Evolutionary conservation across 2,888 invertebrate genomes (phyloP), one percentile per base, ranked within the genome.

Genomic region (Athripsodes cinereus): DNA sequence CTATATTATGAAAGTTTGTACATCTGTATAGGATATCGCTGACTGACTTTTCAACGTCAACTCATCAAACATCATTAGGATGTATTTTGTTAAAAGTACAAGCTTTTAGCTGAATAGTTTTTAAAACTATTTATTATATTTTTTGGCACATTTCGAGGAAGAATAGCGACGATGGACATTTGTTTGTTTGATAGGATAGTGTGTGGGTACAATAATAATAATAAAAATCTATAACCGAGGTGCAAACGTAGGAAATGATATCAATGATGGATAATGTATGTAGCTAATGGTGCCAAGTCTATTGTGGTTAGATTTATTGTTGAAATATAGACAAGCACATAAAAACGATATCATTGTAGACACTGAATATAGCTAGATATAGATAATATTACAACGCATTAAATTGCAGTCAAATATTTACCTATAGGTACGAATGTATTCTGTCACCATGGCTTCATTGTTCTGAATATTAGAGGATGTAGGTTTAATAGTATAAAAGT

Each of bases 31-130:
- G n/a, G 26, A 26, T 6, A 26, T 26, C 26, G 26, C 3, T 26
- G 26, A 58, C 54, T 61, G 56, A 58, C 61, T 55, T 58, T 58
- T 61, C 61, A 61, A 56, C 58, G 22, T 35, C 55, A 58, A 22
- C 61, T 55, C 49, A 55, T 55, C 52, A 40, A 21, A 52, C 55
- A 52, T 53, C 58, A 57, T 57, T 56, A 54, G 55, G 19, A 16
- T 46, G 53, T 44, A 22, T 50, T 57, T 49, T 56, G 40, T 53
- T 44, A 50, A 20, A 20, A 10, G 19, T 2, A 20, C 21, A n/a
- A n/a, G n/a, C 21, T 47, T 44, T 13, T 44, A 2, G 13, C 13
- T 44, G 8, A 13, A 40, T 40, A 13, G 40, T 13, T 31, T n/a
- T n/a, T 11, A 16, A 40, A 8, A 16, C 40, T 8, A 16, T n/a